A percentile compares a stretch with the other conserved stretches of the same genome.
Conservation (phyloP, 2,797 vertebrate genomes). For the Gouania willdenowi region DNA sequence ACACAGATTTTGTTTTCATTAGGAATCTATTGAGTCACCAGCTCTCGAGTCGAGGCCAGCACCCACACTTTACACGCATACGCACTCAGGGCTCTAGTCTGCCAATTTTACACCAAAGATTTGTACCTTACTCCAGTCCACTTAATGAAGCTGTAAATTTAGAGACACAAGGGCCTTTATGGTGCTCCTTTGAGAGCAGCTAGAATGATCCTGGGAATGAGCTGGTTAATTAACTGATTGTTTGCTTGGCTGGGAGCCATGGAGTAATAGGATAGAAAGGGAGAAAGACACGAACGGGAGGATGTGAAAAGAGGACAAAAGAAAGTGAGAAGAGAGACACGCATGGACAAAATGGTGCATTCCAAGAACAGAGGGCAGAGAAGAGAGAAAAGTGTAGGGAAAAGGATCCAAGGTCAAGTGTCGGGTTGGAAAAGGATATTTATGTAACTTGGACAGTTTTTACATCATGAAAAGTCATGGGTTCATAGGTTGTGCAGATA, state of each 20-base stretch:
- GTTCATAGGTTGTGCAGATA: too few relatives aligned
- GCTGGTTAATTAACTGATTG: constrained; percentile 83
- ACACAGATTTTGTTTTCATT: constrained; percentile 65
- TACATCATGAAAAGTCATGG: too few relatives aligned
- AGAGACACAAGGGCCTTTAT: constrained; percentile 61
- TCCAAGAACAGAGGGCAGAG: neutral
- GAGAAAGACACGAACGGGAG: constrained; percentile 22
- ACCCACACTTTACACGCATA: constrained; percentile 9
- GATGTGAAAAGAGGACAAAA: constrained; percentile 1
- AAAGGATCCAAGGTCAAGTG: neutral
- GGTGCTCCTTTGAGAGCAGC: constrained; percentile 73
- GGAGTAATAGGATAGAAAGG: constrained; percentile 43
- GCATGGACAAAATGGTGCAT: neutral
- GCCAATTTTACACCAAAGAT: constrained; percentile 73
- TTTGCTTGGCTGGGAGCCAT: constrained; percentile 75
- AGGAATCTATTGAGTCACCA: constrained; percentile 65
- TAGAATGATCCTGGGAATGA: constrained; percentile 73
- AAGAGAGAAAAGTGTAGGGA: neutral
- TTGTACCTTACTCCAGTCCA: constrained; percentile 74
- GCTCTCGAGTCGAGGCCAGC: constrained; percentile 58
- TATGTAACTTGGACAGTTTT: too few relatives aligned
- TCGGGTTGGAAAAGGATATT: too few relatives aligned
- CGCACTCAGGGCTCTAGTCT: constrained; percentile 27
- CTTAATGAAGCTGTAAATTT: constrained; percentile 82
- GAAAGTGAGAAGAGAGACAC: neutral